Evolutionary conservation across 2,888 invertebrate genomes (phyloP).

Genomic region (Halictus quadricinctus): DNA sequence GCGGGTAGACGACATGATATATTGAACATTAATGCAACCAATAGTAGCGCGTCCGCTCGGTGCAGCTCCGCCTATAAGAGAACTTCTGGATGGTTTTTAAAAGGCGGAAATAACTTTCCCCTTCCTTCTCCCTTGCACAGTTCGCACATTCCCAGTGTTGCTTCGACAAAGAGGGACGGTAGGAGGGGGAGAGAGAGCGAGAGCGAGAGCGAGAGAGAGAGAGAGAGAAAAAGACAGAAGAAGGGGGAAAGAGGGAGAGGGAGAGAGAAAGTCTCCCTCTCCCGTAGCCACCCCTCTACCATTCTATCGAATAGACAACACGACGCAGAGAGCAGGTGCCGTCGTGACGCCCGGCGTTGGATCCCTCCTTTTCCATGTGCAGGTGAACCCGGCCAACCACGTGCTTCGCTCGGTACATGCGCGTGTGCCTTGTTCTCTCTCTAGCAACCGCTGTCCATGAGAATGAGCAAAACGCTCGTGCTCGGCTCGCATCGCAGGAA

Average conservation of each 20-base stretch:
- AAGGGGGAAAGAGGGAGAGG: not conserved
- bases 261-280: not conserved
- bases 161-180: not conserved
- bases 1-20: constrained; percentile 69
- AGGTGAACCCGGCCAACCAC: constrained; percentile 68
- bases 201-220: not conserved
- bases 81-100: constrained; percentile 68
- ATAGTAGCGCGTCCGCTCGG: constrained; percentile 58
- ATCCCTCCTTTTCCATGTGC: constrained; percentile 62
- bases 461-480: not conserved
- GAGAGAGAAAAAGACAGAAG: not conserved
- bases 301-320: constrained; percentile 66
- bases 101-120: constrained; percentile 67
- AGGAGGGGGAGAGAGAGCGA: not conserved
- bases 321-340: constrained; percentile 64
- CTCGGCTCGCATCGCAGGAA: not conserved
- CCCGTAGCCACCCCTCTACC: constrained; percentile 23
- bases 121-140: constrained; percentile 29
- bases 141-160: constrained; percentile 13
- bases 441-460: constrained; percentile 8
- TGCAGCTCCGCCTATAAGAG: constrained; percentile 73
- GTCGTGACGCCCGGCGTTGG: constrained; percentile 60
- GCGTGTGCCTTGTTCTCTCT: constrained; percentile 52
- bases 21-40: constrained; percentile 73
- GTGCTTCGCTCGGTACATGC: constrained; percentile 59